Base-by-base conservation (phyloP, 2,797 vertebrate species). In the Fistularia tabacaria region DNA sequence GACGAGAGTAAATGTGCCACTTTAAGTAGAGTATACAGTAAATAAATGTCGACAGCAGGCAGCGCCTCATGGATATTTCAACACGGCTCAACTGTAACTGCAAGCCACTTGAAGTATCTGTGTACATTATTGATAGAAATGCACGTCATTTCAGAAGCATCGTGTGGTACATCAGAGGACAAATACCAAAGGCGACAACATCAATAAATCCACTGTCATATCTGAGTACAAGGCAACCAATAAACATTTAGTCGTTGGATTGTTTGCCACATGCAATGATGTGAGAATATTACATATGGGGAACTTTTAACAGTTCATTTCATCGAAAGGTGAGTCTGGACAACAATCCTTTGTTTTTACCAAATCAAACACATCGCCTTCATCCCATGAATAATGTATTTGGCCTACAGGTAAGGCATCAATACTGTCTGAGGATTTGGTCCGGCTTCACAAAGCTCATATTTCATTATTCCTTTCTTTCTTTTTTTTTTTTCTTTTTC, bases 181-280 rank as follows among this genome's bases (percentile, higher is more conserved):
- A 56, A 53, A 76, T 61, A 81, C 63, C 51, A 49, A 52, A 79
- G 25, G 25, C 58, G 67, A 79, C 75, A 60, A 85, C 80, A 79
- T 68, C 62, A 57, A 77, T 58, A 65, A 41, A 51, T 69, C 68
- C 73, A 71, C 74, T 54, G 55, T 79, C 66, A 72, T 70, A 79
- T 67, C 37, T 60, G 61, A 77, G 48, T 48, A 80, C 57, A 75
- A 61, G 55, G 66, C 67, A 54, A 80, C 67, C 62, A 69, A 71
- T 73, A 57, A 60, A 82, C 79, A 78, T 38, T 57, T 55, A 69
- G 38, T 68, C 51, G 71, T 51, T 76, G 68, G 72, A 81, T 64
- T 56, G 52, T 65, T 79, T 60, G 59, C 66, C 74, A 62, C 81
- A 84, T 86, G 85, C 82, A 3, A 71, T 42, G 49, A 37, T 51